Base-by-base conservation (phyloP, 1,140 invertebrate genomes). In the Marisa cornuarietis region DNA sequence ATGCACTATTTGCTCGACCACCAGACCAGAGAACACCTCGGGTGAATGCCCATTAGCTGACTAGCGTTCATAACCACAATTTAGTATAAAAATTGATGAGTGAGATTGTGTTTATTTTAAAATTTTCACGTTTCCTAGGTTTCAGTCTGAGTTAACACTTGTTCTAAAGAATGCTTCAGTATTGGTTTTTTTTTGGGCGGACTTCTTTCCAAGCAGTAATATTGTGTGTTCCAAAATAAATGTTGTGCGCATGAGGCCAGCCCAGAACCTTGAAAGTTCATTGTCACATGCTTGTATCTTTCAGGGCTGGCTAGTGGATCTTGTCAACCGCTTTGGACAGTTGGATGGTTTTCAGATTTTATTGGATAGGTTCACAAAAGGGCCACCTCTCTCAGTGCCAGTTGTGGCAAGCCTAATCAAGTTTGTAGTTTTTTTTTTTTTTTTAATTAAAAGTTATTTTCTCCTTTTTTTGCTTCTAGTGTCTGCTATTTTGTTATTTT, bases 281-380 rank as follows among this genome's bases (percentile, higher is more conserved):
- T 58, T 58, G 31, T 58, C 54, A 18, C 54, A 14, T 58, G n/a
- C n/a, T 54, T 54, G 11, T 58, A 14, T 58, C 8, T 58, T 11
- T 58, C 54, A 58, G 54, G 54, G 54, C 54, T 58, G 16, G 97
- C 94, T 99, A 61, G 96, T 99, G 76, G 97, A 99, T 93, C 93
- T 99, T 81, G 96, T 99, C 79, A 99, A 99, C 93, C 94, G 94
- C 88, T 99, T 99, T 93, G 97, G 97, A 26, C 94, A 94, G 86
- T 92, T 96, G 69, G 94, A 95, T 82, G 97, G 98, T 81, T 99
- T 99, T 92, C 93, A 96, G 87, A 95, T 95, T 87, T 90, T 99
- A 76, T 91, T 96, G 75, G 95, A 97, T 87, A 93, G 97, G 88
- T 98, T 99, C 82, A 84, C 79, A 68, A 85, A 84, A 87, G 93